phyloP scores from a whole-genome alignment of 2,888 invertebrate genomes.

The Drosophila pseudotakahashii region DNA sequence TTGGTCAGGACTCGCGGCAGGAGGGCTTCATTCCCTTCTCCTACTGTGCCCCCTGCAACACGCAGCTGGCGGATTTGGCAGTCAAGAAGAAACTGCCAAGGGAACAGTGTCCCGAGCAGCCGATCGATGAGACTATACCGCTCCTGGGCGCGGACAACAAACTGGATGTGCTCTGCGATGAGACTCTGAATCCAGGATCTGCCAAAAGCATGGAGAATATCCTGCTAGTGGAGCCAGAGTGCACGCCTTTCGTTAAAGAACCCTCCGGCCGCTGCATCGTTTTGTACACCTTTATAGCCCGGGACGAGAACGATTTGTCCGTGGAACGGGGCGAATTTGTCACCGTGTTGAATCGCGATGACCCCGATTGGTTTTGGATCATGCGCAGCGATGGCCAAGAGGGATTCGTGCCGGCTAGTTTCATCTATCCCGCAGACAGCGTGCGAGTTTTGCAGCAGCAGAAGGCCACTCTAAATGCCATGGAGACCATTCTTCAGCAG shows the following conservation, averaged over 20 bases:
- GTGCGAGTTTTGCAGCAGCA: constrained; percentile 84
- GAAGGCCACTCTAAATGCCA: constrained; percentile 52
- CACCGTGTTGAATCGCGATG: constrained; percentile 97
- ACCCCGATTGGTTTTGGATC: constrained; percentile 99
- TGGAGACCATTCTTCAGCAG: constrained; percentile 61
- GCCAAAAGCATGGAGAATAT: constrained; percentile 83
- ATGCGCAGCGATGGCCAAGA: constrained; percentile 96
- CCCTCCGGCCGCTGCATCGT: constrained; percentile 96
- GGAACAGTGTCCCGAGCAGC: constrained; percentile 83
- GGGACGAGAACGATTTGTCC: constrained; percentile 97
- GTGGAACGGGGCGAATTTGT: constrained; percentile 97
- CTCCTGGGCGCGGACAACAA: constrained; percentile 68
- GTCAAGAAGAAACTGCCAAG: constrained; percentile 95
- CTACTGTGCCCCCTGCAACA: constrained; percentile 93
- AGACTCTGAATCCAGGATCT: constrained; percentile 55
- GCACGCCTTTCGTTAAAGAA: constrained; percentile 90
- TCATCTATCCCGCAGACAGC: constrained; percentile 95
- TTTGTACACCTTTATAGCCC: constrained; percentile 95
- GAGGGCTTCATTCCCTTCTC: constrained; percentile 98
- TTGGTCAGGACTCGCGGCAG: constrained; percentile 93
- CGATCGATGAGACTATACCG: constrained; percentile 73
- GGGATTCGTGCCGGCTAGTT: constrained; percentile 97
- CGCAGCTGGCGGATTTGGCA: constrained; percentile 91
- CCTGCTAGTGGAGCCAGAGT: constrained; percentile 85
- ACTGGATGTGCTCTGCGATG: constrained; percentile 80